Conservation (phyloP, 2,888 invertebrate species). For the Bibio marci region DNA sequence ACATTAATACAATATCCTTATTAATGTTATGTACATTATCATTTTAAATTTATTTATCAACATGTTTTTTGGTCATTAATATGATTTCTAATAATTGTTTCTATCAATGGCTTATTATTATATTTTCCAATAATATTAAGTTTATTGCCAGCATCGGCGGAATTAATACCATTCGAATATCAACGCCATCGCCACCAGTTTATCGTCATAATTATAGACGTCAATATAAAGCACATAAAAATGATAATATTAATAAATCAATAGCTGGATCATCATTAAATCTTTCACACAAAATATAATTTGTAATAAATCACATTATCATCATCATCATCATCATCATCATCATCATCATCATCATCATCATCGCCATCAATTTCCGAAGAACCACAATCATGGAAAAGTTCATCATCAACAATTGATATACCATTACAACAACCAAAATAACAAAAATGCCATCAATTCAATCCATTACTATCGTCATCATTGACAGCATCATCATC, state of each 20-base stretch:
- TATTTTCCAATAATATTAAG: conserved; percentile 82
- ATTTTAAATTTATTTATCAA: conserved; percentile 87
- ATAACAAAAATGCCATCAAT: neutral
- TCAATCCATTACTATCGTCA: too few species aligned
- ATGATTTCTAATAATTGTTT: conserved; percentile 65
- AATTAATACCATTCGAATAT: conserved; percentile 65
- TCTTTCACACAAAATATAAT: conserved; percentile 23
- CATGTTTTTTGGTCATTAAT: conserved; percentile 78
- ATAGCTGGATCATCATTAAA: too few species aligned
- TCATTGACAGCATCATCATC: too few species aligned
- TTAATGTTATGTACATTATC: conserved; percentile 83
- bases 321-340: too few species aligned
- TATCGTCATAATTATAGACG: conserved; percentile 29
- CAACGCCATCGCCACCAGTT: conserved; percentile 67
- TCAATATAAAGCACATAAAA: too few species aligned
- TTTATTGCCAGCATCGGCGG: conserved; percentile 75
- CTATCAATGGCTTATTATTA: conserved; percentile 80
- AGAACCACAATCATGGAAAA: conserved; percentile 72
- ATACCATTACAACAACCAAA: conserved; percentile 4
- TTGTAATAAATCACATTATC: conserved; percentile 24
- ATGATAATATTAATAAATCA: conserved; percentile 21
- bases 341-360: too few species aligned
- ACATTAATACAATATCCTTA: conserved; percentile 73
- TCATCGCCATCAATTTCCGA: conserved; percentile 62
- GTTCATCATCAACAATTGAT: conserved; percentile 46